Percentiles rank a stretch among this genome's conserved stretches.
phyloP scores from a whole-genome alignment of 2,113 vertebrate species.

The Rhadina sibilatrix region DNA sequence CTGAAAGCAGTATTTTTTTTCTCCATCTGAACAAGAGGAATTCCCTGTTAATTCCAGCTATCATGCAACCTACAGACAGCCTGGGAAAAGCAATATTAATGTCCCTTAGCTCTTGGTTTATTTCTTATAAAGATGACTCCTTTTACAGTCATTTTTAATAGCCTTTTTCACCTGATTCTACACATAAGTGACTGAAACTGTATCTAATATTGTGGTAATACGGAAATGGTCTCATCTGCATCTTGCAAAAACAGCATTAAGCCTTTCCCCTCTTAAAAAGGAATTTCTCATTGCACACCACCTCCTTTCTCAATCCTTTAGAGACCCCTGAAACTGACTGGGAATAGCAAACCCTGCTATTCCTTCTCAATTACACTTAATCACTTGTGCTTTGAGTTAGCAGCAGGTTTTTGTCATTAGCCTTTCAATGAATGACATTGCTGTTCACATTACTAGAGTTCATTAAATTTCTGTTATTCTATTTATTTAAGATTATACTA shows the following conservation, averaged over 20 bases:
- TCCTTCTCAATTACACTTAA: not conserved
- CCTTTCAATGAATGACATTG: not conserved
- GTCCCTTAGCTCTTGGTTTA: not conserved
- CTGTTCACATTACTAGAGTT: not conserved
- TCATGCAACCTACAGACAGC: not conserved
- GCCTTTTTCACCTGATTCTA: not conserved
- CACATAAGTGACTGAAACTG: not conserved
- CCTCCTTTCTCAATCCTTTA: not conserved
- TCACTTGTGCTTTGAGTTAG: not conserved
- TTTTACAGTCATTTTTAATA: not conserved
- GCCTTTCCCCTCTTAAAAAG: not conserved
- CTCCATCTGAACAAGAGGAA: not conserved
- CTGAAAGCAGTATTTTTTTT: not conserved
- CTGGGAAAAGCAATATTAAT: not conserved
- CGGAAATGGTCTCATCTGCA: not conserved
- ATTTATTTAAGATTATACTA: not conserved
- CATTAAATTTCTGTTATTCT: not conserved
- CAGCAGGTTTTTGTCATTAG: not conserved
- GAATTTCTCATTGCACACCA: not conserved
- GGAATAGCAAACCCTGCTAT: not conserved
- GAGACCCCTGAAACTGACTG: not conserved
- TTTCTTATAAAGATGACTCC: not conserved
- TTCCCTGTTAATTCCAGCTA: not conserved
- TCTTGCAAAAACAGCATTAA: not conserved
- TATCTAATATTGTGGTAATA: not conserved